phyloP scores from a whole-genome alignment of 2,797 vertebrate genomes.

The Clarias laeviceps region DNA sequence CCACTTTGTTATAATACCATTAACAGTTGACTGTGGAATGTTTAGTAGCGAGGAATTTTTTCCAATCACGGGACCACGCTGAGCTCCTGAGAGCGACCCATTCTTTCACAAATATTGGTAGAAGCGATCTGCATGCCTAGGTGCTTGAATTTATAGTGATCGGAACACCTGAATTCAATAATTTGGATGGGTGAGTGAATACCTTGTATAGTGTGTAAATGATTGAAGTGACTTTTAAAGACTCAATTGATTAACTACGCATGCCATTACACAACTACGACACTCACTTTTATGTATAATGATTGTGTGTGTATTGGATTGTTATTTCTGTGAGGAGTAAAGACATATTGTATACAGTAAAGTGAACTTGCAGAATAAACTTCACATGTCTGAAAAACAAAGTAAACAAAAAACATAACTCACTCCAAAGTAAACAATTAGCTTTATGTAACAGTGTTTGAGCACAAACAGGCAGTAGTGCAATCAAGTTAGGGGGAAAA shows the following conservation, averaged over 20 bases:
- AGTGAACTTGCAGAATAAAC: not conserved
- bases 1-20: too few species aligned
- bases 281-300: not conserved
- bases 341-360: slow-evolving; percentile 26
- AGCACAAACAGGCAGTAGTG: slow-evolving; percentile 50
- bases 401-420: slow-evolving; percentile 1
- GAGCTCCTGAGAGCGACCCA: too few species aligned
- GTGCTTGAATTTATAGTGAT: too few species aligned
- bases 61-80: too few species aligned
- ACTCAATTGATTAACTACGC: not conserved
- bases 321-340: slow-evolving; percentile 21
- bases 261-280: not conserved
- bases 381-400: not conserved
- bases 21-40: too few species aligned
- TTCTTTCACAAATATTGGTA: too few species aligned
- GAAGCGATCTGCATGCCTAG: too few species aligned
- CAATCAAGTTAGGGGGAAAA: slow-evolving; percentile 39
- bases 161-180: too few species aligned
- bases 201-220: too few species aligned
- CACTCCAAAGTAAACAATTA: slow-evolving; percentile 23
- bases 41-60: too few species aligned
- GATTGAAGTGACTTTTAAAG: not conserved
- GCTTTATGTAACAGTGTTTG: slow-evolving; percentile 48
- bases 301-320: slow-evolving; percentile 5
- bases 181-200: too few species aligned